Evolutionary conservation across 1,140 invertebrate species (phyloP).

Genomic region (Sminthurinus signatus): DNA sequence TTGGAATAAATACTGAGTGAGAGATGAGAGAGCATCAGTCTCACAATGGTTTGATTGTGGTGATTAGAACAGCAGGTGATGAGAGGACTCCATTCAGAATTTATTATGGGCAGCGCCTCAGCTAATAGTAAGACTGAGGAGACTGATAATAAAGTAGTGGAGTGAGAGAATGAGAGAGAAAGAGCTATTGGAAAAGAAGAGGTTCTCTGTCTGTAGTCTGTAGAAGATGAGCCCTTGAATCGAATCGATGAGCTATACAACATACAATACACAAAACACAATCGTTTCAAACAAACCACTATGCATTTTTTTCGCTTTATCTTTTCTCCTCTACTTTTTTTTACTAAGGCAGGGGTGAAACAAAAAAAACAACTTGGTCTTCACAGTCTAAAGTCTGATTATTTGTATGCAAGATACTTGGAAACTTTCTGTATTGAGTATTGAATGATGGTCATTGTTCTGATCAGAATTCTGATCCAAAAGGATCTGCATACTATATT

Average conservation of each 20-base stretch:
- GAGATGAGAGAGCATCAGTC: neutral
- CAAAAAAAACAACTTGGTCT: no score
- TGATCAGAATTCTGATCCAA: no score
- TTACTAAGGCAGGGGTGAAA: no score
- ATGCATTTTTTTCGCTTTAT: no score
- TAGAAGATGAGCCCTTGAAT: slow-evolving; percentile 4
- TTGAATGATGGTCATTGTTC: no score
- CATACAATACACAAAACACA: neutral
- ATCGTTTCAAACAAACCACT: neutral
- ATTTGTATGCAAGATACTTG: no score
- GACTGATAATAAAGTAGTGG: slow-evolving; percentile 8
- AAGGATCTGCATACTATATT: no score
- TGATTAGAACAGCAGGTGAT: slow-evolving; percentile 14
- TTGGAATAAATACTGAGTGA: neutral
- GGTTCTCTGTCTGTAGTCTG: no score
- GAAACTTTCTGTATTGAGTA: no score
- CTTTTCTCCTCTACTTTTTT: no score
- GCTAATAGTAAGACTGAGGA: slow-evolving; percentile 1
- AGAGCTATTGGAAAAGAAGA: neutral
- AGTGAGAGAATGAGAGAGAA: neutral
- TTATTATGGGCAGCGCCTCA: neutral
- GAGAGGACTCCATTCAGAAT: slow-evolving; percentile 1
- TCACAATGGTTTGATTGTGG: neutral
- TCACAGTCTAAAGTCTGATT: no score
- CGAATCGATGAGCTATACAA: neutral